phyloP scores from a whole-genome alignment of 1,140 invertebrate genomes.

The Steinernema khuongi region DNA sequence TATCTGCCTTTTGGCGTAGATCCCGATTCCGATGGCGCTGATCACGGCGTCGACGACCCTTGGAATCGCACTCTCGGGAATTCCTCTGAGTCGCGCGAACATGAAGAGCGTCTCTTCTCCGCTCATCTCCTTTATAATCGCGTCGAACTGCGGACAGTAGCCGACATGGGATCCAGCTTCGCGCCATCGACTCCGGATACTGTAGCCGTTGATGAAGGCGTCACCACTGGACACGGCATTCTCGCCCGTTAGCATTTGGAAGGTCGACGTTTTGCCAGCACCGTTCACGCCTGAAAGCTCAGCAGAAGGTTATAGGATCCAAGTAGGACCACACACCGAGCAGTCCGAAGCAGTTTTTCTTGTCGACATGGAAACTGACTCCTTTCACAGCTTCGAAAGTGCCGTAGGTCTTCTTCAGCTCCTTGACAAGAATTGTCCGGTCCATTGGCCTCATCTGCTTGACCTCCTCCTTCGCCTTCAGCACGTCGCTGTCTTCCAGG shows the following conservation, averaged over 20 bases:
- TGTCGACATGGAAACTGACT: conserved; percentile 23
- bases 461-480: conserved; percentile 23
- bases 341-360: conserved; percentile 23
- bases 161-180: conserved; percentile 57
- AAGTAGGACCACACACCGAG: conserved; percentile 17
- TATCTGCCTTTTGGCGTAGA: conserved; percentile 42
- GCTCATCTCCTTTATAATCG: conserved; percentile 73
- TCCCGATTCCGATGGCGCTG: conserved; percentile 40
- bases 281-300: conserved; percentile 28
- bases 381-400: conserved; percentile 29
- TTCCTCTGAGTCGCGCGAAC: conserved; percentile 71
- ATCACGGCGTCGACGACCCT: conserved; percentile 50
- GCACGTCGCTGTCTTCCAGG: conserved; percentile 26
- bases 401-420: conserved; percentile 28
- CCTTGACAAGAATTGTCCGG: conserved; percentile 13
- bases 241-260: conserved; percentile 72
- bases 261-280: conserved; percentile 66
- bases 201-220: conserved; percentile 61
- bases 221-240: conserved; percentile 65
- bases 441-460: neutral
- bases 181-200: conserved; percentile 37
- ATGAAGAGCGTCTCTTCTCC: conserved; percentile 72
- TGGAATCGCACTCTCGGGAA: conserved; percentile 47
- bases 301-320: too few species aligned
- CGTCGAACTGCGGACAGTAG: conserved; percentile 68